Conservation (phyloP, 1,140 invertebrate genomes). For the Trinorchestia longiramus region DNA sequence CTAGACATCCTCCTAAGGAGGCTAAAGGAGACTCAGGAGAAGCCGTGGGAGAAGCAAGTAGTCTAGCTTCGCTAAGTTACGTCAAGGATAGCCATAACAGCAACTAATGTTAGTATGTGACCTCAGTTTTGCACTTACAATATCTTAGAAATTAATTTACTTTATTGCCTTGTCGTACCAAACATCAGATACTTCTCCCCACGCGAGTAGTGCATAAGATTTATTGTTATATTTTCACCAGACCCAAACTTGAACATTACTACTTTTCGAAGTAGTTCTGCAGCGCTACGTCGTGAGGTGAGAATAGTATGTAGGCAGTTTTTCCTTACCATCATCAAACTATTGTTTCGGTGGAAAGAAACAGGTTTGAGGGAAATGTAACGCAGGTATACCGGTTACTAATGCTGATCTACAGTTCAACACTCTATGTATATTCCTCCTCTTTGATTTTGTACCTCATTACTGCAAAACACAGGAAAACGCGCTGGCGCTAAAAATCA, state of each 20-base stretch:
- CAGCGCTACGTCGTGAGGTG: not conserved
- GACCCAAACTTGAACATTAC: not conserved
- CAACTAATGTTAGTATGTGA: not conserved
- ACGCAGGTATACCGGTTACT: not conserved
- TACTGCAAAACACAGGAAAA: not conserved
- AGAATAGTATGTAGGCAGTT: not conserved
- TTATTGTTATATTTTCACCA: not conserved
- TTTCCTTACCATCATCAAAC: not conserved
- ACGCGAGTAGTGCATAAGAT: not conserved
- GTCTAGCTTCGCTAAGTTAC: not conserved
- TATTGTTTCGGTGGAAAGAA: not conserved
- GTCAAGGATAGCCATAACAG: not conserved
- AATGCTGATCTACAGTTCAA: not conserved
- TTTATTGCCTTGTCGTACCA: slow-evolving; percentile 40
- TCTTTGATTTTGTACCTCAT: not conserved
- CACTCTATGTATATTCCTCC: not conserved
- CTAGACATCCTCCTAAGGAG: slow-evolving; percentile 39
- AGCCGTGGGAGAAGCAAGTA: not conserved
- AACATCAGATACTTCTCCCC: not conserved
- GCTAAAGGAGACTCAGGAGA: slow-evolving; percentile 22
- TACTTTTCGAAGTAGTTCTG: not conserved
- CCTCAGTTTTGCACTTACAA: slow-evolving; percentile 31
- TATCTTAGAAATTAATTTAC: slow-evolving; percentile 48
- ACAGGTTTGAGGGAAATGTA: not conserved
- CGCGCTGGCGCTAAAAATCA: not conserved